phyloP scores from a whole-genome alignment of 2,797 vertebrate species.

The Onychomys torridus region DNA sequence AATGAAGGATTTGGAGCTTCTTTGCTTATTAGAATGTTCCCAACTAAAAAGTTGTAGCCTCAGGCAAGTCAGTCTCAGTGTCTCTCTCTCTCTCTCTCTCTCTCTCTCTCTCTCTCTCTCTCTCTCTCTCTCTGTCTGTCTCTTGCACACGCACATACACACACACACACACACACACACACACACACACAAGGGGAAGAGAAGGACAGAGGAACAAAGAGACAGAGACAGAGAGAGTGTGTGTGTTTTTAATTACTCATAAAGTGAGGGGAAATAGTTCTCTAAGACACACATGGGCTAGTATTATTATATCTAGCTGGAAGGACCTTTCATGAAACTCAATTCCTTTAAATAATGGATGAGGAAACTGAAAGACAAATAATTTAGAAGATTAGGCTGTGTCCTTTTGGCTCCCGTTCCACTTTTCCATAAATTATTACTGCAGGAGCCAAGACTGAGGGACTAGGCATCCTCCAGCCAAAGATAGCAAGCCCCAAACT shows the following conservation, averaged over 20 bases:
- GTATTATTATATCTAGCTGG: not conserved
- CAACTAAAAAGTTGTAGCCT: too few relatives aligned
- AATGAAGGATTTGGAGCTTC: too few relatives aligned
- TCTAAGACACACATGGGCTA: not conserved
- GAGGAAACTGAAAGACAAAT: slow-evolving; percentile 10
- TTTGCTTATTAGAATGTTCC: too few relatives aligned
- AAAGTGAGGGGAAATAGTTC: not conserved
- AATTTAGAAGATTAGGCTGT: not conserved
- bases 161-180: too few relatives aligned
- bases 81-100: too few relatives aligned
- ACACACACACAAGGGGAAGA: too few relatives aligned
- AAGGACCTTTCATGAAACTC: not conserved
- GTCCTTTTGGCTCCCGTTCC: not conserved
- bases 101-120: too few relatives aligned
- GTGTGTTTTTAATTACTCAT: not conserved
- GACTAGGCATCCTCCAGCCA: not conserved
- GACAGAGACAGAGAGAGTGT: too few relatives aligned
- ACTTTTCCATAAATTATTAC: not conserved
- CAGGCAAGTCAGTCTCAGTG: too few relatives aligned
- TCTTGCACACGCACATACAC: too few relatives aligned
- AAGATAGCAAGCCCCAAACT: not conserved
- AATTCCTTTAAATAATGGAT: not conserved
- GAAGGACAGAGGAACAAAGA: too few relatives aligned
- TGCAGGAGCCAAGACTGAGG: not conserved
- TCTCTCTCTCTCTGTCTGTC: too few relatives aligned